Evolutionary conservation across 1,140 invertebrate genomes (phyloP).

Genomic region (Pantala flavescens): DNA sequence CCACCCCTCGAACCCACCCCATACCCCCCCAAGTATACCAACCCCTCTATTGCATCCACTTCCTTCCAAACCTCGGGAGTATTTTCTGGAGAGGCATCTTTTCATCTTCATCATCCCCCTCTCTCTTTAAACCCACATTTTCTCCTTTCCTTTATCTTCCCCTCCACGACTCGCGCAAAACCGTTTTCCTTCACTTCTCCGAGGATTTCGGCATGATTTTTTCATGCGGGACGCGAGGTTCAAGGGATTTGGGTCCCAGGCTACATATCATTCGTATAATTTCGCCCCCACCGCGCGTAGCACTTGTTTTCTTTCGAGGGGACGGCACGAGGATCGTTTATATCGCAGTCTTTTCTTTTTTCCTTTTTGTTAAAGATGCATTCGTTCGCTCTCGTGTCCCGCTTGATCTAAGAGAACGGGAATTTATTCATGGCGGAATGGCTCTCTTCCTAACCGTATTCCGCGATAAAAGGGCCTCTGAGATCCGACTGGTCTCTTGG

Average conservation of each 20-base stretch:
- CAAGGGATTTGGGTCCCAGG: neutral
- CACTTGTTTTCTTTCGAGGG: too few species aligned
- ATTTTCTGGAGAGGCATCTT: neutral
- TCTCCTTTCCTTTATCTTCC: neutral
- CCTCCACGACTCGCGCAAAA: neutral
- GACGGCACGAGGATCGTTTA: too few species aligned
- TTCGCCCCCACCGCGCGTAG: neutral
- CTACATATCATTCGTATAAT: constrained; percentile 5
- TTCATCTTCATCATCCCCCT: neutral
- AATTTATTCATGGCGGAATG: too few species aligned
- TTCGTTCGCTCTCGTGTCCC: too few species aligned
- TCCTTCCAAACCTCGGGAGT: too few species aligned
- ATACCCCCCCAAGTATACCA: neutral
- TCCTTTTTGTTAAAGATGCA: too few species aligned
- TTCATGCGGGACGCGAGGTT: neutral
- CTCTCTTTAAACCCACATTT: neutral
- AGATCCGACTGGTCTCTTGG: too few species aligned
- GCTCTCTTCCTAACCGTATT: too few species aligned
- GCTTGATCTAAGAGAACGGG: too few species aligned
- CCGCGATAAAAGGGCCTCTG: too few species aligned
- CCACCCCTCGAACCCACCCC: too few species aligned
- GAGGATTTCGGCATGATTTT: neutral
- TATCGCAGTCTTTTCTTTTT: too few species aligned
- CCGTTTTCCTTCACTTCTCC: neutral
- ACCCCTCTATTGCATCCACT: neutral